Evolutionary conservation across 1,140 invertebrate species (phyloP).

Genomic region (Aphidius gifuensis): DNA sequence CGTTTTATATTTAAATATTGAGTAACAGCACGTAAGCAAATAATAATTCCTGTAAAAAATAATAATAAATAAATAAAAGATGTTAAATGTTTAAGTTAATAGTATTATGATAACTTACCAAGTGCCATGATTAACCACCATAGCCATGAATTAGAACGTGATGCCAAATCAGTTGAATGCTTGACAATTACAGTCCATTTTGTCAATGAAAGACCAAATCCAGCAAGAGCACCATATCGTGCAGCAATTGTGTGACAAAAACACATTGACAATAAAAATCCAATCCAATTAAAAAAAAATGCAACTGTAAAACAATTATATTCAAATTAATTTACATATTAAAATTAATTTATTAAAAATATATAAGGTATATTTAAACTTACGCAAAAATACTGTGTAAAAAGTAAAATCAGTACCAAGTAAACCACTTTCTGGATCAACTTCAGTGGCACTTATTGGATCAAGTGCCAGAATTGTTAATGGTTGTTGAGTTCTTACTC

Average conservation of each 20-base stretch:
- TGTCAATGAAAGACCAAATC: constrained; percentile 86
- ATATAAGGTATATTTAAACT: too few species aligned
- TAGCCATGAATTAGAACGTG: constrained; percentile 82
- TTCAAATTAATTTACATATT: neutral
- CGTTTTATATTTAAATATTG: constrained; percentile 88
- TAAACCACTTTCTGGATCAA: constrained; percentile 71
- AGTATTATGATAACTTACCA: constrained; percentile 56
- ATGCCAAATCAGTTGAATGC: constrained; percentile 80
- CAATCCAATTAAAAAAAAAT: constrained; percentile 93
- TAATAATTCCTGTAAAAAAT: constrained; percentile 67
- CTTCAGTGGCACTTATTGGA: constrained; percentile 63
- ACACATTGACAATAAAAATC: constrained; percentile 86
- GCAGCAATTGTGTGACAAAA: constrained; percentile 92
- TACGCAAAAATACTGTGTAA: constrained; percentile 81
- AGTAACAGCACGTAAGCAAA: constrained; percentile 82
- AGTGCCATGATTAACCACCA: constrained; percentile 89
- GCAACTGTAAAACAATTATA: constrained; percentile 60
- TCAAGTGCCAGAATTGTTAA: constrained; percentile 70
- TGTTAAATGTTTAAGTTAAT: too few species aligned
- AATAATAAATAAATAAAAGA: constrained; percentile 1
- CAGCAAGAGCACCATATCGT: constrained; percentile 86
- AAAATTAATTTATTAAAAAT: neutral
- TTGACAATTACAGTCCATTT: constrained; percentile 95
- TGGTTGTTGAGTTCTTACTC: constrained; percentile 58
- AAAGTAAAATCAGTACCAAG: constrained; percentile 88